Base-by-base conservation (phyloP, 1,140 invertebrate genomes). In the Drosophila leontia region DNA sequence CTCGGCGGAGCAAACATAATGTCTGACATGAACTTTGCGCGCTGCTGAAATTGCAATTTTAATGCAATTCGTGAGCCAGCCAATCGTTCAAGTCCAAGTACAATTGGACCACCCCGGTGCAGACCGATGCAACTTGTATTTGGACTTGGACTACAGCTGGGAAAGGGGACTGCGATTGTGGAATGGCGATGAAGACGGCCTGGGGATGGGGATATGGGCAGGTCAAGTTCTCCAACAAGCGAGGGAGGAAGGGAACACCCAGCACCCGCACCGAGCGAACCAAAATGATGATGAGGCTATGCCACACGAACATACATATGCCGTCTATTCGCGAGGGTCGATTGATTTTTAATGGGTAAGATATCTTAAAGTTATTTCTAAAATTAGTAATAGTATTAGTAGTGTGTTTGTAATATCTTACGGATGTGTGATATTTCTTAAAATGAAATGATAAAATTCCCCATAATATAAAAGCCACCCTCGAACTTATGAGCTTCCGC, bases 1-100 rank as follows among this genome's bases (percentile, higher is more conserved):
- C 26, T 60, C 7, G 60, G 15, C 47, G 50, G 69, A 78, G 59
- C 76, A 78, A 87, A 87, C 83, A 87, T 87, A 88, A 87, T 88
- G 87, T 86, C 79, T 79, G 81, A 91, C 88, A 91, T 91, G 90
- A 91, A 91, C 90, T 91, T 83, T 91, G 84, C 80, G 82, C 82
- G 81, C 88, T 88, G 84, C 84, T 91, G 82, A 91, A 91, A 91
- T 91, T 91, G 85, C 90, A 91, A 90, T 91, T 91, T 91, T 91
- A 91, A 91, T 91, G 90, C 90, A 91, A 91, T 91, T 91, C 90
- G 90, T 91, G 90, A 91, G 90, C 67, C 70, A 76, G 67, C 85
- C 84, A 87, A 87, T 87, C 84, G 84, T 87, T 87, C 84, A 87
- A 87, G 80, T 87, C 84, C 80, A 87, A 88, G 84, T 88, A 87